Percentiles rank a stretch among this genome's conserved stretches.
Evolutionary conservation across 1,140 invertebrate genomes (phyloP).

Genomic region (Nephila pilipes): DNA sequence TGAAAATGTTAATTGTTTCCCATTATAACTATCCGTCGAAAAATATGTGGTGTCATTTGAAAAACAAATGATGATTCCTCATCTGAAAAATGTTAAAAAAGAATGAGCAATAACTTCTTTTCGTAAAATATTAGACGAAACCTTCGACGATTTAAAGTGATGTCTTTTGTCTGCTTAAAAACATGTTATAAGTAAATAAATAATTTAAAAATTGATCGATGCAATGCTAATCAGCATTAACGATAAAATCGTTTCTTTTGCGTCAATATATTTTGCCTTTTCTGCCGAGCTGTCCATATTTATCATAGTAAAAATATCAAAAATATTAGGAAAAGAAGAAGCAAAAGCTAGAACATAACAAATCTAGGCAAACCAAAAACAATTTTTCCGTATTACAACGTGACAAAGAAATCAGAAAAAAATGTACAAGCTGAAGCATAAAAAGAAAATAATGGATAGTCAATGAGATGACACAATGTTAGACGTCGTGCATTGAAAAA

Average conservation of each 20-base stretch:
- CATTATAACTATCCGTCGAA: neutral
- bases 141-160: neutral
- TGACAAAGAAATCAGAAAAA: neutral
- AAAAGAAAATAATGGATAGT: slow-evolving; percentile 61
- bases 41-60: neutral
- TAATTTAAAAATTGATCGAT: slow-evolving; percentile 25
- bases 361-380: slow-evolving; percentile 5
- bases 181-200: neutral
- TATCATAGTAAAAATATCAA: neutral
- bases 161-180: neutral
- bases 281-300: neutral
- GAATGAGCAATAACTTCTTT: neutral
- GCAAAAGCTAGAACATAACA: slow-evolving; percentile 33
- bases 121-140: neutral
- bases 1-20: neutral
- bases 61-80: neutral
- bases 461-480: slow-evolving; percentile 49
- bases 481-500: neutral
- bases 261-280: neutral
- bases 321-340: neutral
- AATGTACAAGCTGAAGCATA: slow-evolving; percentile 16
- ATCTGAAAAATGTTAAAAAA: neutral
- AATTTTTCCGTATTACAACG: neutral
- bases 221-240: slow-evolving; percentile 15
- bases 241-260: slow-evolving; percentile 28